A percentile compares a stretch with the other conserved stretches of the same genome.
Conservation (phyloP, 2,888 invertebrate species). For the Subacronicta megacephala region DNA sequence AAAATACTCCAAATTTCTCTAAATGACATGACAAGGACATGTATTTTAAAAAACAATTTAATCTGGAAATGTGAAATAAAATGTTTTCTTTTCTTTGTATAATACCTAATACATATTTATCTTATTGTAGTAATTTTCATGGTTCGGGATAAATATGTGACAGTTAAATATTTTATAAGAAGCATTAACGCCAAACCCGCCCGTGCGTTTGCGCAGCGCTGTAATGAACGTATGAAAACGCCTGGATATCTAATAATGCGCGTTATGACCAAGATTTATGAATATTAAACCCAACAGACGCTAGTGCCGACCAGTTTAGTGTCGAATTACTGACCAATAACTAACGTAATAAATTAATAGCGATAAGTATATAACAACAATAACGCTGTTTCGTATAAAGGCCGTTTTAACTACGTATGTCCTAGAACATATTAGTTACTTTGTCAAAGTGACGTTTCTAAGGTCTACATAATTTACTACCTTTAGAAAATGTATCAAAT, state of each 20-base stretch:
- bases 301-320: conserved; percentile 30
- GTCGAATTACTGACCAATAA: conserved; percentile 34
- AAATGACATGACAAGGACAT: no score
- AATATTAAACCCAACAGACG: conserved; percentile 35
- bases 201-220: conserved; percentile 26
- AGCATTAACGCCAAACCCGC: conserved; percentile 28
- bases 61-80: no score
- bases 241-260: conserved; percentile 40
- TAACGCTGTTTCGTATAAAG: no score
- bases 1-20: conserved; percentile 11
- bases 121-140: neutral
- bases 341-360: conserved; percentile 23
- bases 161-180: conserved; percentile 15
- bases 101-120: no score
- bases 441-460: no score
- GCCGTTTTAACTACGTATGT: no score
- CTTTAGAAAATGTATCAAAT: no score
- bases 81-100: no score
- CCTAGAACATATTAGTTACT: no score
- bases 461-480: no score
- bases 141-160: conserved; percentile 3
- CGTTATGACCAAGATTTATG: conserved; percentile 44
- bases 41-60: no score
- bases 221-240: conserved; percentile 36
- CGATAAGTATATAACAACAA: no score